Evolutionary conservation across 2,113 vertebrate species (phyloP), one percentile per base, ranked within the genome.

Genomic region (Oncorhynchus mykiss): DNA sequence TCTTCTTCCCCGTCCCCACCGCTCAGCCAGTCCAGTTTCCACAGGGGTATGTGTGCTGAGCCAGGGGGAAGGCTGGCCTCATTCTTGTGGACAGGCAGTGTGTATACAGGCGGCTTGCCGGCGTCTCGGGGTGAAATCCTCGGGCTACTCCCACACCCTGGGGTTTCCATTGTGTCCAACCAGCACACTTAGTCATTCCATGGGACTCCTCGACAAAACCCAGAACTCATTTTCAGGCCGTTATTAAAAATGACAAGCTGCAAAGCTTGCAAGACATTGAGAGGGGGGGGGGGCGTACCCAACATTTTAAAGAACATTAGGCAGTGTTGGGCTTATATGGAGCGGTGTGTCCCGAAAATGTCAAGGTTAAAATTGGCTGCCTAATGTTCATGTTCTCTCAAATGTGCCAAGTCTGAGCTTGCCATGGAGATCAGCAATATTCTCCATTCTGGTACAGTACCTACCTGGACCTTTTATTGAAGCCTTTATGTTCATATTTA

Each of bases 61-160:
- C 51, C 51, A 54, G 51, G 51, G 51, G 51, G 16, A 54, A 54
- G 75, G 69, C 80, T 71, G 81, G 83, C 81, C 81, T 92, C 80
- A 64, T 84, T 85, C 83, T 80, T 65, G 87, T 87, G 45, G 11
- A 73, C 45, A 9, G 82, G 84, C 78, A 88, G 85, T 84, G 89
- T 89, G 86, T 86, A 85, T 88, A 86, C 89, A 24, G n/a, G 39
- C 39, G 9, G 39, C 39, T 45, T 45, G 39, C 39, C 39, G 39
- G 39, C 39, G 9, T 87, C 70, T 79, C 75, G 71, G 0, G 69
- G 90, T 89, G 89, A 85, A 83, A 84, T 84, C 82, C 84, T 88
- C 88, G 88, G 77, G 88, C 90, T 87, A 74, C 81, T 85, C 89
- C 81, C 85, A 80, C 91, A 90, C 88, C 90, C 73, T 22, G 90